Evolutionary conservation across 2,888 invertebrate genomes (phyloP).

Genomic region (Nemotelus pantherinus): DNA sequence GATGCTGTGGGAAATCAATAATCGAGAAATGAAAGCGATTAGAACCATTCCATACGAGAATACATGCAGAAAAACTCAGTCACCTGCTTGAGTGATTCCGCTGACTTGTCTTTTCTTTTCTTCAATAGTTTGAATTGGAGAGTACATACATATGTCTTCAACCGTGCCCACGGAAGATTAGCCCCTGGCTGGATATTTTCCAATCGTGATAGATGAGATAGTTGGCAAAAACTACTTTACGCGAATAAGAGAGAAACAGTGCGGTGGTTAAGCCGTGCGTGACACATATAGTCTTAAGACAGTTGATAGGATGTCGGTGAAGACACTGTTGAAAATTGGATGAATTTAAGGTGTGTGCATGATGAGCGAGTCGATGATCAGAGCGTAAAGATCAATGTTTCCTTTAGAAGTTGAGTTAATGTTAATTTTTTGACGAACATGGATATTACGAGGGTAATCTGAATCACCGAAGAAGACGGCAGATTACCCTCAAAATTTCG

Average conservation of each 20-base stretch:
- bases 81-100: conserved; percentile 33
- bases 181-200: neutral
- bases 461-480: too few species aligned
- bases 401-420: too few species aligned
- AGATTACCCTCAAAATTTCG: too few species aligned
- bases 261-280: conserved; percentile 28
- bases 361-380: too few species aligned
- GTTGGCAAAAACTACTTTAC: conserved; percentile 16
- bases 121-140: neutral
- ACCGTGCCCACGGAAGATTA: neutral
- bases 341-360: too few species aligned
- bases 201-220: neutral
- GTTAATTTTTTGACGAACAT: too few species aligned
- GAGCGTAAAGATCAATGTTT: too few species aligned
- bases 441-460: too few species aligned
- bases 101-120: neutral
- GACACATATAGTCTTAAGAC: conserved; percentile 31
- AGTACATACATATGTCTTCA: neutral
- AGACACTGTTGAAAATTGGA: too few species aligned
- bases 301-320: too few species aligned
- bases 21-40: conserved; percentile 40
- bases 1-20: conserved; percentile 44
- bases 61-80: conserved; percentile 12
- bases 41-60: conserved; percentile 11
- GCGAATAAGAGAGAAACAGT: conserved; percentile 25